A percentile compares a stretch with the other conserved stretches of the same genome.
These are phyloP conservation scores for Choristoneura fumiferana DNA, from an alignment of 1,140 invertebrate genomes.

Conservation along the genomic window DNA sequence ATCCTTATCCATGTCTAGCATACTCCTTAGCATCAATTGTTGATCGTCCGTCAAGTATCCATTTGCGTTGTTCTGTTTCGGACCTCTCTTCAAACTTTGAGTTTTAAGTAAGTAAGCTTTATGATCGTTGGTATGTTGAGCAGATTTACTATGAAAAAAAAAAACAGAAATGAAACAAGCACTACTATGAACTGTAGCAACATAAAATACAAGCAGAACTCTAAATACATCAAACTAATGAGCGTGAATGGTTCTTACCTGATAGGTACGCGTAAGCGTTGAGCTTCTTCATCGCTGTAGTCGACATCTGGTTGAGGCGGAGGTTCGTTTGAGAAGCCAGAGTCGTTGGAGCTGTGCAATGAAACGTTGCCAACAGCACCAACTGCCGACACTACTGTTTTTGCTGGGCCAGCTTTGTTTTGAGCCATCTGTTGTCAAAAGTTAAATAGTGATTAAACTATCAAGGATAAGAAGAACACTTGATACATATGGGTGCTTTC, in stretches of 20 bases:
- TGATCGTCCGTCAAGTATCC: conserved; percentile 79
- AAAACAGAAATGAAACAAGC: conserved; percentile 49
- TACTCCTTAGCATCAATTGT: conserved; percentile 72
- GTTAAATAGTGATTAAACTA: too few species aligned
- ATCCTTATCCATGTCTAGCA: conserved; percentile 74
- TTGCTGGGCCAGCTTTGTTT: conserved; percentile 73
- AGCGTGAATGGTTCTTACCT: conserved; percentile 78
- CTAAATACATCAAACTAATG: conserved; percentile 24
- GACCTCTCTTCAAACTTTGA: conserved; percentile 70
- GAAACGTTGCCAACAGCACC: conserved; percentile 85
- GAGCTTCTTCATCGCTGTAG: conserved; percentile 92
- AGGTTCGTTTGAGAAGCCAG: conserved; percentile 93
- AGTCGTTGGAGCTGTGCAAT: conserved; percentile 93
- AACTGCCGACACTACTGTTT: conserved; percentile 68
- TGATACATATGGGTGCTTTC: too few species aligned
- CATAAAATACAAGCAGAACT: conserved; percentile 46
- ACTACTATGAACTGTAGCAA: conserved; percentile 30
- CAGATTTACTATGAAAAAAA: conserved; percentile 74
- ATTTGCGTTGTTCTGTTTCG: conserved; percentile 73
- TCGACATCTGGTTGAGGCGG: conserved; percentile 93
- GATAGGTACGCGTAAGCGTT: conserved; percentile 81
- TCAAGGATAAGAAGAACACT: too few species aligned
- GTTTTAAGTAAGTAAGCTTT: conserved; percentile 80
- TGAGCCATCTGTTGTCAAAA: conserved; percentile 57
- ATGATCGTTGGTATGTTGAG: conserved; percentile 76